Conservation (phyloP, 2,113 vertebrate genomes). For the Plecotus auritus region DNA sequence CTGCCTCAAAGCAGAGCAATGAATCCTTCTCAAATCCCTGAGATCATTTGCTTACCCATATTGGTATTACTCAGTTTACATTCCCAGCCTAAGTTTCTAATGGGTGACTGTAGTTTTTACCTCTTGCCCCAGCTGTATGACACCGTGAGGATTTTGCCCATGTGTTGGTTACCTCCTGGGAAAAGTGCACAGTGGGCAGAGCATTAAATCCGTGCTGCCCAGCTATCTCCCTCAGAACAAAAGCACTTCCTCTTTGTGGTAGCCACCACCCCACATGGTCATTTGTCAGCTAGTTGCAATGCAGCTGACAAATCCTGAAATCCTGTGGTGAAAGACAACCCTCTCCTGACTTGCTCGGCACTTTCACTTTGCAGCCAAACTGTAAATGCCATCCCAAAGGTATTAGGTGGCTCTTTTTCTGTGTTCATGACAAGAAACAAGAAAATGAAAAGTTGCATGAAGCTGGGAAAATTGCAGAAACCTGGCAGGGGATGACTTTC, state of each 20-base stretch:
- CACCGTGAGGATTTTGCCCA: background rate
- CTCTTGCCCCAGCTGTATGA: background rate
- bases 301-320: conserved; percentile 40
- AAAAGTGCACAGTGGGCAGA: background rate
- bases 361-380: conserved; percentile 51
- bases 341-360: conserved; percentile 38
- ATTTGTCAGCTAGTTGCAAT: conserved; percentile 58
- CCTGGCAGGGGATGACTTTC: conserved; percentile 71
- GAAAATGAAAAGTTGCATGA: conserved; percentile 69
- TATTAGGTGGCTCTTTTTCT: conserved; percentile 64
- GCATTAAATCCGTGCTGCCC: background rate
- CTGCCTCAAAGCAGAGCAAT: background rate
- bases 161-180: background rate
- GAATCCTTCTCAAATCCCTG: background rate
- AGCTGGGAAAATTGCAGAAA: conserved; percentile 68
- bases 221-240: background rate
- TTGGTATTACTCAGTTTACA: background rate
- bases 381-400: conserved; percentile 61
- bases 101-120: background rate
- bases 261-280: conserved; percentile 37
- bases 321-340: conserved; percentile 49
- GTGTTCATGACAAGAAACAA: conserved; percentile 64
- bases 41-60: background rate
- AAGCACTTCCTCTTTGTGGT: background rate
- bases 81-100: background rate